These are phyloP conservation scores for Pelvicachromis taeniatus DNA, from an alignment of 2,113 vertebrate genomes.

Conservation along the genomic window DNA sequence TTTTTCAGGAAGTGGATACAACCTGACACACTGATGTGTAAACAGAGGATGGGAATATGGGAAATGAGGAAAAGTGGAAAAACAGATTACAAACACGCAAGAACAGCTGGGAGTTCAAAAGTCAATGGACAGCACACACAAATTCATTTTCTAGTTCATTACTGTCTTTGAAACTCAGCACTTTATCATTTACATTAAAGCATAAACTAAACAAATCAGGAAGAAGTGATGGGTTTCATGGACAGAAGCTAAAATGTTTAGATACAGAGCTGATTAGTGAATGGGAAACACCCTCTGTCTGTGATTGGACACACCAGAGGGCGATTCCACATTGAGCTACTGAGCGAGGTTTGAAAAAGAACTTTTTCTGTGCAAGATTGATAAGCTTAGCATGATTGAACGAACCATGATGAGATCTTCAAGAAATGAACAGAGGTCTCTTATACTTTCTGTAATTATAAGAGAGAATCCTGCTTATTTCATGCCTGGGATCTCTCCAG, in stretches of 20 bases:
- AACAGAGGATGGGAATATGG: not conserved
- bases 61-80: not conserved
- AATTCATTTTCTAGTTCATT: not conserved
- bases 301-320: not conserved
- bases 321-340: no score
- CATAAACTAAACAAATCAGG: not conserved
- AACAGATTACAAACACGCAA: not conserved
- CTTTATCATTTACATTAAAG: not conserved
- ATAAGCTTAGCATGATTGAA: not conserved
- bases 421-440: not conserved
- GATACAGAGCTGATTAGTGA: not conserved
- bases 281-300: not conserved
- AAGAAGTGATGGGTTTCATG: not conserved
- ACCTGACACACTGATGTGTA: not conserved
- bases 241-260: not conserved
- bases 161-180: not conserved
- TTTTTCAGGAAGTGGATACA: not conserved
- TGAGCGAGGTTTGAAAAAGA: no score
- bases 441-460: not conserved
- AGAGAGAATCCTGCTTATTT: not conserved
- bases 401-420: not conserved
- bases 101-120: not conserved
- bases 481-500: not conserved
- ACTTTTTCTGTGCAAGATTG: no score
- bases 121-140: not conserved